Conservation (phyloP, 37 sponge, comb jelly and placozoan genomes). For the Aplysina aerophoba region DNA sequence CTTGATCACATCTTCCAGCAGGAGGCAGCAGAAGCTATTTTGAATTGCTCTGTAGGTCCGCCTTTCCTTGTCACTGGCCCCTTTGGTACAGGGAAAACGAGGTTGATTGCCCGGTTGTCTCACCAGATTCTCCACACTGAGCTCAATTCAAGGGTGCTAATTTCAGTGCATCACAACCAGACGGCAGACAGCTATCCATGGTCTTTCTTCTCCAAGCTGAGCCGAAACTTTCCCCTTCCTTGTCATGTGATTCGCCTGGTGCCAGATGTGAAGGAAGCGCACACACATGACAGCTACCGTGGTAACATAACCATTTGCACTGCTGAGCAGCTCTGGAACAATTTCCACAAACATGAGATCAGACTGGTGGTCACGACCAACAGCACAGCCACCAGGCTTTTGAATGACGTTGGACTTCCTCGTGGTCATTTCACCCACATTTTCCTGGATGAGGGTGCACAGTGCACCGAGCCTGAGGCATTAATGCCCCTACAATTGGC, state of each 20-base stretch:
- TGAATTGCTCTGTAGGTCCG: background rate
- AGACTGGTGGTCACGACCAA: conserved; percentile 15
- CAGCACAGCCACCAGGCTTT: background rate
- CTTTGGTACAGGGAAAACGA: conserved; percentile 30
- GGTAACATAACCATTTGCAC: background rate
- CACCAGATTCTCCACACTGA: background rate
- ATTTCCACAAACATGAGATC: background rate
- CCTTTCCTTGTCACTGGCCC: conserved; percentile 27
- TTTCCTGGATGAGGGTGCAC: conserved; percentile 30
- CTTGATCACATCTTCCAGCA: conserved; percentile 30
- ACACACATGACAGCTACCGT: background rate
- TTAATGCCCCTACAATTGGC: background rate
- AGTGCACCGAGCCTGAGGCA: conserved; percentile 14
- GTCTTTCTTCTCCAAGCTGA: background rate
- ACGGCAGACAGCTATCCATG: conserved; percentile 23
- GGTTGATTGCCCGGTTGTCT: conserved; percentile 13
- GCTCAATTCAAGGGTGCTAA: background rate
- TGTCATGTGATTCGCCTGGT: background rate
- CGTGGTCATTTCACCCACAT: conserved; percentile 25
- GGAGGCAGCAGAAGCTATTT: background rate
- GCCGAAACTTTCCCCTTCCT: background rate
- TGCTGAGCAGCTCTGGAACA: background rate
- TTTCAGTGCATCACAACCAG: conserved; percentile 15
- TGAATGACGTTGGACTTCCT: conserved; percentile 13
- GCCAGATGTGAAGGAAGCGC: background rate